Evolutionary conservation across 2,888 invertebrate species (phyloP), one percentile per base, ranked within the genome.

Genomic region (Eucera pruinosa): DNA sequence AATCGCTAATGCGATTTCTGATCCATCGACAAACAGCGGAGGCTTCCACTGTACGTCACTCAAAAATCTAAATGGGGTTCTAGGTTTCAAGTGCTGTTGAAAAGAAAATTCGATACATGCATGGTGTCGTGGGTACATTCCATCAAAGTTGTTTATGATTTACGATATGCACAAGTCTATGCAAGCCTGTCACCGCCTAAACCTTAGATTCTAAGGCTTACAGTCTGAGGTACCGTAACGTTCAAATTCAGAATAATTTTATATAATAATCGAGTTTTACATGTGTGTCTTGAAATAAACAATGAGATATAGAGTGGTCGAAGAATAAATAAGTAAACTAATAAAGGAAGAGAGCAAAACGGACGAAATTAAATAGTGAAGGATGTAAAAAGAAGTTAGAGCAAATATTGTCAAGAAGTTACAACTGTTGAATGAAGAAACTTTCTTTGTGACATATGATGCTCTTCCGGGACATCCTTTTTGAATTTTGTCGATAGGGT

Each of bases 1-100:
- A 55, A 30, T 54, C 55, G 55, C 55, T 67, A 67, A 70, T 70
- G 67, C 67, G 55, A 47, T 55, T 66, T 27, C 39, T 47, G 67
- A 47, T 13, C 20, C 57, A 45, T 47, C 54, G 27, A 39, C 60
- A 48, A 20, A 47, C 27, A 43, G 13, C 9, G 36, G 9, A 25
- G n/a, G 11, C 15, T 20, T 6, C 30, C 25, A 7, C 30, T n/a
- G n/a, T 20, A 18, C 48, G 25, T 71, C 69, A 25, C 23, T 50
- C 15, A 18, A 45, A 27, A 45, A 13, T 43, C 33, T 66, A 60
- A 45, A 43, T 20, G 18, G 60, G 25, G 18, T 54, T 36, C 13
- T 30, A 20, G 41, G 41, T 41, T 68, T 45, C 1, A 43, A 66
- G 45, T 30, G 30, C 43, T 20, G 7, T 9, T 30, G 27, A 45